phyloP scores from a whole-genome alignment of 2,888 invertebrate genomes.

The Chymomyza fuscimana region DNA sequence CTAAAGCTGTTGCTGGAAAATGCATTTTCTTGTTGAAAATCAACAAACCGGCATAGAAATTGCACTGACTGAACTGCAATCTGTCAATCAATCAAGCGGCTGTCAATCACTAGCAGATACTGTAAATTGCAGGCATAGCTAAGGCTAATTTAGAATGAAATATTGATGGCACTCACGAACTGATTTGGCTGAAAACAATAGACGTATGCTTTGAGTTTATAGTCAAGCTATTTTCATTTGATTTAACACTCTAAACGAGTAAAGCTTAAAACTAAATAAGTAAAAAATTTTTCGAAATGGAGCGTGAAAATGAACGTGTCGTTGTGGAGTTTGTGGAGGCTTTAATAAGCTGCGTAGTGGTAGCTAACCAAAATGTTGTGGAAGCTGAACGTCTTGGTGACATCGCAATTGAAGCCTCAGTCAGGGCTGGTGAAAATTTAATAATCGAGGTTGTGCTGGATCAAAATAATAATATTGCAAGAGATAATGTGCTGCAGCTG shows the following conservation, averaged over 20 bases:
- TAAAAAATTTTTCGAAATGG: neutral
- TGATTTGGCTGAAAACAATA: neutral
- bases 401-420: no score
- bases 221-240: neutral
- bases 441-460: no score
- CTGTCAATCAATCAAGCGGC: conserved; percentile 41
- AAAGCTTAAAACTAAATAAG: neutral
- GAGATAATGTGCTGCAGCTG: no score
- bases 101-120: conserved; percentile 45
- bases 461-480: no score
- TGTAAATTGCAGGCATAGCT: conserved; percentile 5
- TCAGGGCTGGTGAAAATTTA: no score
- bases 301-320: neutral
- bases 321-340: no score
- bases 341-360: no score
- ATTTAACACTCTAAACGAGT: neutral
- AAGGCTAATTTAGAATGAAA: conserved; percentile 9
- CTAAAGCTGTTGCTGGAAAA: conserved; percentile 20
- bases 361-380: no score
- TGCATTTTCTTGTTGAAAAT: neutral
- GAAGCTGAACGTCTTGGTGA: no score
- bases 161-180: neutral
- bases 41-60: neutral
- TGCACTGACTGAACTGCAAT: conserved; percentile 12
- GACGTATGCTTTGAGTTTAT: neutral